phyloP scores from a whole-genome alignment of 2,797 vertebrate species.

The Myotis vivesi region DNA sequence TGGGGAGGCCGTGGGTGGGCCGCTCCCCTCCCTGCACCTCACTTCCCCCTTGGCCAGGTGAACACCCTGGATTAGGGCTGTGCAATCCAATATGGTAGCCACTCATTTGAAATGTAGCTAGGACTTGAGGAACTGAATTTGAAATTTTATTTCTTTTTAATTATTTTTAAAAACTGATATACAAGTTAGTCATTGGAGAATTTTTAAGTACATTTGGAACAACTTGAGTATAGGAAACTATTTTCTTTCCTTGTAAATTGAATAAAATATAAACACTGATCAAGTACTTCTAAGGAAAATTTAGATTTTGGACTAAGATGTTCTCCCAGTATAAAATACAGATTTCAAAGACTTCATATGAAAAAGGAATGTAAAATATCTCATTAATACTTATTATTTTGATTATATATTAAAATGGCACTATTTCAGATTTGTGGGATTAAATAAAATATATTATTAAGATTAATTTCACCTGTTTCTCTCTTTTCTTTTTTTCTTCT shows the following conservation, averaged over 20 bases:
- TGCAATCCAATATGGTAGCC: fast-evolving
- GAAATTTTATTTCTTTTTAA: background rate
- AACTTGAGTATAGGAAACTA: background rate
- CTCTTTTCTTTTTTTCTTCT: background rate
- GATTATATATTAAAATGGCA: background rate
- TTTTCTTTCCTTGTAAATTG: background rate
- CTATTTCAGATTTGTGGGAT: background rate
- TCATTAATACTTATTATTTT: background rate
- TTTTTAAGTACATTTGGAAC: background rate
- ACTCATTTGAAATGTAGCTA: background rate
- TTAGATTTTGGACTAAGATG: background rate
- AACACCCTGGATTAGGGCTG: background rate
- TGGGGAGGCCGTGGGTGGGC: background rate
- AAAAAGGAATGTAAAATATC: background rate
- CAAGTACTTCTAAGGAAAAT: background rate
- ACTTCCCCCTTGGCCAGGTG: fast-evolving
- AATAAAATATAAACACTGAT: background rate
- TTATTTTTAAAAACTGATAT: background rate
- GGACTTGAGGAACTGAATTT: background rate
- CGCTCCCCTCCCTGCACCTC: background rate
- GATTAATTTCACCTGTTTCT: background rate
- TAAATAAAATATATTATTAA: background rate
- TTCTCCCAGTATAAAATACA: background rate
- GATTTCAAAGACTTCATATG: background rate
- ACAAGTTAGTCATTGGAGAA: background rate